Percentiles rank a stretch among this genome's conserved stretches.
These are phyloP conservation scores for Varanus salvator DNA, from an alignment of 2,113 vertebrate species.

Conservation along the genomic window DNA sequence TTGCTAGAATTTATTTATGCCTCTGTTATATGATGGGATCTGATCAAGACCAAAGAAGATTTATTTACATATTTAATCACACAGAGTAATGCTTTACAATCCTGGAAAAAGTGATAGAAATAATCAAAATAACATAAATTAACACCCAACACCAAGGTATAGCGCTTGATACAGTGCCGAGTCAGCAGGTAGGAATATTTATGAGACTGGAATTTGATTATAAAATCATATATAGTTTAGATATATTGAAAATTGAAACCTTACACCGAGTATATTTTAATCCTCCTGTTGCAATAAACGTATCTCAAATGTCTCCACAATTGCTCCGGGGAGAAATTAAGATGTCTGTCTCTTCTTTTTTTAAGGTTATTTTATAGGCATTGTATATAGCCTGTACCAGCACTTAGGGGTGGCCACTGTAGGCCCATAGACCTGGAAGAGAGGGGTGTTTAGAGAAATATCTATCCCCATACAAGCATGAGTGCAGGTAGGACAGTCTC, in stretches of 20 bases:
- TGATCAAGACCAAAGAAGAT: conserved; percentile 50
- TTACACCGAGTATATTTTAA: conserved; percentile 60
- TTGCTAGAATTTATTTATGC: conserved; percentile 68
- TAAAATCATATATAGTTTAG: conserved; percentile 53
- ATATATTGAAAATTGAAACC: conserved; percentile 42
- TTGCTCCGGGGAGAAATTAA: conserved; percentile 33
- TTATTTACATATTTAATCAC: conserved; percentile 15
- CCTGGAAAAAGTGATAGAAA: conserved; percentile 29
- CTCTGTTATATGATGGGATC: conserved; percentile 37
- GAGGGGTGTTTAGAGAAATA: background rate
- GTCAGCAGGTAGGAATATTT: conserved; percentile 47
- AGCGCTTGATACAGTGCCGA: background rate
- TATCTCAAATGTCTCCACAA: conserved; percentile 39
- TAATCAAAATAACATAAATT: background rate
- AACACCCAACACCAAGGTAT: background rate
- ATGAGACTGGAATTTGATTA: conserved; percentile 45
- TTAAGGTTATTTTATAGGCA: background rate
- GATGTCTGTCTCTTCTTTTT: background rate
- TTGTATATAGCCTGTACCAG: background rate
- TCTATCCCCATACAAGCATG: background rate
- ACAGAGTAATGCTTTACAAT: conserved; percentile 13
- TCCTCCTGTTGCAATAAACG: conserved; percentile 58
- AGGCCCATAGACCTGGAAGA: background rate
- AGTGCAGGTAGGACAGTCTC: background rate
- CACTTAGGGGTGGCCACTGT: background rate